Percentiles rank a stretch among this genome's conserved stretches.
Evolutionary conservation across 1,140 invertebrate species (phyloP).

Genomic region (Centruroides vittatus): DNA sequence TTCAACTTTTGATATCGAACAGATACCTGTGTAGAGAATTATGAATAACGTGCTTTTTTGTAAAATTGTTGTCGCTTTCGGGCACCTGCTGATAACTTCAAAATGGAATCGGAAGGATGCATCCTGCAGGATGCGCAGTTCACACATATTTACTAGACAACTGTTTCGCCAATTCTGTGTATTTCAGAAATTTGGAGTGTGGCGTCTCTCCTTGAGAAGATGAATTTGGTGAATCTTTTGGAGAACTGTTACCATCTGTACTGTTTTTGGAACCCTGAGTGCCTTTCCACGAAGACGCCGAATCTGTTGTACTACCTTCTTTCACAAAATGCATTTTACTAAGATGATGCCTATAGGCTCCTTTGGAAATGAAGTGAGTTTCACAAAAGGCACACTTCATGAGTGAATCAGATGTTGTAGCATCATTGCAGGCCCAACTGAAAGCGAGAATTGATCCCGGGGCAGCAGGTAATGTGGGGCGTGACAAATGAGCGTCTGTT

Average conservation of each 20-base stretch:
- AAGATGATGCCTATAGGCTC: conserved; percentile 85
- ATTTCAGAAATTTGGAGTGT: conserved; percentile 90
- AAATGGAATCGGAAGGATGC: neutral
- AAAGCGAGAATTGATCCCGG: conserved; percentile 75
- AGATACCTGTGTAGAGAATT: no score
- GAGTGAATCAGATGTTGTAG: conserved; percentile 48
- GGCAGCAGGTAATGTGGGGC: conserved; percentile 23
- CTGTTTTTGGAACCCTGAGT: neutral
- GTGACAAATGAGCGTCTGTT: conserved; percentile 47
- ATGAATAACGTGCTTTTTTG: no score
- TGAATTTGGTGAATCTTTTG: neutral
- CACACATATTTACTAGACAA: conserved; percentile 72
- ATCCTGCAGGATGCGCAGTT: neutral
- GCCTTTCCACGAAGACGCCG: neutral
- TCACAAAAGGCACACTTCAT: conserved; percentile 94
- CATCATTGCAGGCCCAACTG: conserved; percentile 84
- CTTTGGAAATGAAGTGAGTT: conserved; percentile 88
- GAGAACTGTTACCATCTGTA: neutral
- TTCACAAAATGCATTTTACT: conserved; percentile 95
- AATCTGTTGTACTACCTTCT: conserved; percentile 41
- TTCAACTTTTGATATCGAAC: no score
- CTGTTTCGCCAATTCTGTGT: conserved; percentile 88
- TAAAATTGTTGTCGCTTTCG: no score
- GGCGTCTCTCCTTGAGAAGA: conserved; percentile 49
- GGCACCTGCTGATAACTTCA: no score